Percentiles rank a stretch among this genome's conserved stretches.
Conservation (phyloP, 2,888 invertebrate species). For the Neoitamus cyanurus region DNA sequence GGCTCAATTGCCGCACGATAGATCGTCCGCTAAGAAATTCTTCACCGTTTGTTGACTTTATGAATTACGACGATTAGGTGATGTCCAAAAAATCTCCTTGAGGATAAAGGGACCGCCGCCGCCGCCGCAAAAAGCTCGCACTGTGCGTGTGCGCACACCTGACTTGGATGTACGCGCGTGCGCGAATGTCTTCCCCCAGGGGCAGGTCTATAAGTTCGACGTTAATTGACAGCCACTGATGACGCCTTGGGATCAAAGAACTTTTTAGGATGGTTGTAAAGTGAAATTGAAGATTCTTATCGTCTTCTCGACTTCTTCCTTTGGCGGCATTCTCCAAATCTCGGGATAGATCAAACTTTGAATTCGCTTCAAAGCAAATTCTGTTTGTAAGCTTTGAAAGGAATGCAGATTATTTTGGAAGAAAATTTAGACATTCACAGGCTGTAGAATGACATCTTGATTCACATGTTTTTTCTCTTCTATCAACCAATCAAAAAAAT, state of each 20-base stretch:
- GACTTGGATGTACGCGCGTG: neutral
- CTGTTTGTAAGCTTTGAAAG: neutral
- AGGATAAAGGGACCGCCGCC: neutral
- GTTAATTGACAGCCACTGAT: conserved; percentile 25
- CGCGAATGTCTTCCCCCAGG: conserved; percentile 7
- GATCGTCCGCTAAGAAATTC: conserved; percentile 40
- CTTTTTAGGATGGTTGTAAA: neutral
- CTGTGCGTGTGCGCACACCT: conserved; percentile 25
- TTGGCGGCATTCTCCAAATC: neutral
- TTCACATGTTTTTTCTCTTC: no score
- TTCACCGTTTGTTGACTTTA: conserved; percentile 50
- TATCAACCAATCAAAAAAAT: no score
- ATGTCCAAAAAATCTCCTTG: conserved; percentile 33
- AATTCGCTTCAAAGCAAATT: neutral
- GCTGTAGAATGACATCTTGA: neutral
- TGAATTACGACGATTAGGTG: conserved; percentile 46
- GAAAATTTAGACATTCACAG: neutral
- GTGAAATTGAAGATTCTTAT: conserved; percentile 32
- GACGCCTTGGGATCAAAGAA: conserved; percentile 18
- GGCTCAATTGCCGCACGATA: neutral
- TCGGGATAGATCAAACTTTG: neutral
- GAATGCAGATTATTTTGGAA: neutral
- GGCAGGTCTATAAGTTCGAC: neutral
- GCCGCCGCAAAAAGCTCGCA: conserved; percentile 23
- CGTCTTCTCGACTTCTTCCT: neutral